Conservation (phyloP, 2,888 invertebrate genomes). For the Drosophila nr. medialis region DNA sequence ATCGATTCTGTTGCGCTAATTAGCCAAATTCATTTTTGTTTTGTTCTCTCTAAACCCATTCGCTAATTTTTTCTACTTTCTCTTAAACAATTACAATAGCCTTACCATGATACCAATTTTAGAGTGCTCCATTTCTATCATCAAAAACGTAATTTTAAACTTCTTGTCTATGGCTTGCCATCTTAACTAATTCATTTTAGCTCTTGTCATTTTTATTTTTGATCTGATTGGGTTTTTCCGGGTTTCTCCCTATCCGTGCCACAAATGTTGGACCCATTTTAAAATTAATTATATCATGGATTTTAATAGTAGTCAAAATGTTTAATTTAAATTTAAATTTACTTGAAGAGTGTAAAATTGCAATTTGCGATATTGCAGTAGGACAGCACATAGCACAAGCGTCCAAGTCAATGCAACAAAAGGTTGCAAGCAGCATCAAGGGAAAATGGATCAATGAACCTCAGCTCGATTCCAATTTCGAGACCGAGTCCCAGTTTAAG, state of each 20-base stretch:
- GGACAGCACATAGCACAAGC: slow-evolving; percentile 65
- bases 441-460: slow-evolving; percentile 73
- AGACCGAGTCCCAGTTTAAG: background rate
- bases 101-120: background rate
- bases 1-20: background rate
- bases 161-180: background rate
- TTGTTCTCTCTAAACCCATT: background rate
- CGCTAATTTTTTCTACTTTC: background rate
- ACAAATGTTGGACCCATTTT: background rate
- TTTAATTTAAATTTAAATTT: background rate
- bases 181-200: background rate
- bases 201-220: background rate
- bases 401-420: slow-evolving; percentile 19
- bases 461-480: slow-evolving; percentile 14
- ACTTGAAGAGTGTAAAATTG: slow-evolving; percentile 15
- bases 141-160: background rate
- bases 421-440: slow-evolving; percentile 13
- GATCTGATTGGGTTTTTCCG: fast-evolving
- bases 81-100: background rate
- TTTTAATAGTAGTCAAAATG: background rate
- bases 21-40: background rate
- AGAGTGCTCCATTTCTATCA: background rate
- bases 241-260: background rate
- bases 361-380: background rate
- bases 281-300: background rate